phyloP scores from a whole-genome alignment of 2,888 invertebrate species.

The Cephus nigrinus region DNA sequence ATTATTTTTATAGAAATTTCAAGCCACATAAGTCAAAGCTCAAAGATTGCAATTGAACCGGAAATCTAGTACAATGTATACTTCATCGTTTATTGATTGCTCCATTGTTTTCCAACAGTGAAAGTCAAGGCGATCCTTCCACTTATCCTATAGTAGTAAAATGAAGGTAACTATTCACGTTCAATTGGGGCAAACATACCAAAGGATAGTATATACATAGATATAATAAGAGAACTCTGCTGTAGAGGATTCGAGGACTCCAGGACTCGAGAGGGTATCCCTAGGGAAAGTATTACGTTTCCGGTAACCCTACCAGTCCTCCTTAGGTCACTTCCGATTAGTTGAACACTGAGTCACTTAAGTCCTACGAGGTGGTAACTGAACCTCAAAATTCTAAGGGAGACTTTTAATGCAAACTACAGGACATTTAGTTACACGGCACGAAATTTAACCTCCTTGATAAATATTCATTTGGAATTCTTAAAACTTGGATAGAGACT shows the following conservation, averaged over 20 bases:
- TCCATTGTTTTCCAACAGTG: background rate
- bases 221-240: background rate
- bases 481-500: background rate
- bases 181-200: background rate
- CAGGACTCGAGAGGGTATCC: background rate
- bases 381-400: background rate
- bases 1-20: too few species aligned
- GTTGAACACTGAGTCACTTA: background rate
- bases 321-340: background rate
- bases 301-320: background rate
- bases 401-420: background rate
- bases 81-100: background rate
- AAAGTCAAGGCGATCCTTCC: background rate
- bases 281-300: background rate
- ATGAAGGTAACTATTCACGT: background rate
- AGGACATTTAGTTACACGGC: background rate
- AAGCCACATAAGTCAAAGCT: too few species aligned
- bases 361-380: background rate
- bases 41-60: too few species aligned
- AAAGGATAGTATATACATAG: background rate
- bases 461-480: background rate
- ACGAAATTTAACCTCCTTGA: background rate
- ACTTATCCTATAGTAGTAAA: background rate
- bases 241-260: background rate
- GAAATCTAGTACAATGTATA: background rate